Percentiles rank a stretch among this genome's conserved stretches.
Conservation (phyloP, 2,888 invertebrate species). For the Pediacus dermestoides region DNA sequence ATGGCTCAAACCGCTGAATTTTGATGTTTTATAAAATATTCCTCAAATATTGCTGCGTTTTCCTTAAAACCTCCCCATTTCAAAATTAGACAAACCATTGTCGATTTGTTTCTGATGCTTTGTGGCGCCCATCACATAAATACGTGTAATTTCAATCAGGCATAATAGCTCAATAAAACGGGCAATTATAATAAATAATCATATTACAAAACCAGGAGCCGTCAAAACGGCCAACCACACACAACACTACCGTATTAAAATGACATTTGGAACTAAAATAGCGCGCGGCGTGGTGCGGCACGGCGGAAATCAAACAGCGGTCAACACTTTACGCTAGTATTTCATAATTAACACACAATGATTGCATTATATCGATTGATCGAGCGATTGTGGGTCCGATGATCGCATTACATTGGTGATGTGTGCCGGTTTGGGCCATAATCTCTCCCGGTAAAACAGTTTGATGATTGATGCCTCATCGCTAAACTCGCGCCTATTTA, state of each 20-base stretch:
- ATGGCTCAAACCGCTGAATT: too few species aligned
- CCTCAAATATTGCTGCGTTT: too few species aligned
- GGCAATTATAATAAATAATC: constrained; percentile 44
- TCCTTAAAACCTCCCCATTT: too few species aligned
- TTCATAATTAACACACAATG: constrained; percentile 47
- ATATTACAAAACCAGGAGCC: constrained; percentile 38
- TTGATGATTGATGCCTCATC: constrained; percentile 43
- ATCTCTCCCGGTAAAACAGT: constrained; percentile 43
- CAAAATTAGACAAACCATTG: too few species aligned
- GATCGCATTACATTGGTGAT: constrained; percentile 42
- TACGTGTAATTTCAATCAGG: constrained; percentile 34
- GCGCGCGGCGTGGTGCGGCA: constrained; percentile 27
- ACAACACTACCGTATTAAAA: constrained; percentile 41
- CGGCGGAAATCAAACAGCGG: constrained; percentile 46
- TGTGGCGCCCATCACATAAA: too few species aligned
- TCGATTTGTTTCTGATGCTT: too few species aligned
- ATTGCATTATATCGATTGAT: constrained; percentile 48
- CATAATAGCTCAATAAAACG: constrained; percentile 38
- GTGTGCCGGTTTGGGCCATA: constrained; percentile 37
- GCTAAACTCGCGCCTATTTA: constrained; percentile 38
- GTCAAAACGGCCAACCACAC: constrained; percentile 42
- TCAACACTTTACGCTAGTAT: constrained; percentile 47
- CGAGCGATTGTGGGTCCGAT: constrained; percentile 39
- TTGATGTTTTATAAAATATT: too few species aligned
- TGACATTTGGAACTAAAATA: constrained; percentile 44